Percentiles rank a stretch among this genome's conserved stretches.
These are phyloP conservation scores for Syngnathus typhle DNA, from an alignment of 2,113 vertebrate species.

Conservation along the genomic window DNA sequence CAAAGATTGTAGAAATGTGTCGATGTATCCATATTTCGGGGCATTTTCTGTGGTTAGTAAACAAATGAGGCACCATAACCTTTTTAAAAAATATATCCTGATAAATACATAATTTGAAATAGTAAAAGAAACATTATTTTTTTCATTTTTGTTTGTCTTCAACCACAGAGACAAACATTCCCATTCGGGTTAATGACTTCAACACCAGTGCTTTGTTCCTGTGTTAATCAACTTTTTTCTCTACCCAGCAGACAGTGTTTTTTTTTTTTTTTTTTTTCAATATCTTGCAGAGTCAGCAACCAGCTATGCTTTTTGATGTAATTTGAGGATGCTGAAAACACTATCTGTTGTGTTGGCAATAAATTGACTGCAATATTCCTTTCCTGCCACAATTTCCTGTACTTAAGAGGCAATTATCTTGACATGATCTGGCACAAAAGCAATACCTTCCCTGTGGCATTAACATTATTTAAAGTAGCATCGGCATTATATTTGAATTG, in stretches of 20 bases:
- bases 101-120: slow-evolving; percentile 7
- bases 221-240: neutral
- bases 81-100: neutral
- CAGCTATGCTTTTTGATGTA: slow-evolving; percentile 10
- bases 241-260: neutral
- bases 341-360: slow-evolving; percentile 15
- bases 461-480: slow-evolving; percentile 2
- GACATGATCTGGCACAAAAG: neutral
- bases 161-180: neutral
- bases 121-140: slow-evolving; percentile 7
- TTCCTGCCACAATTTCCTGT: slow-evolving; percentile 8
- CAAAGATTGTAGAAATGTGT: neutral
- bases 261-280: slow-evolving; percentile 11
- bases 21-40: neutral
- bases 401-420: slow-evolving; percentile 14
- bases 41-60: slow-evolving; percentile 17
- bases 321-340: slow-evolving; percentile 15
- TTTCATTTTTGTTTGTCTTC: slow-evolving; percentile 31
- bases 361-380: slow-evolving; percentile 13
- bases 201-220: slow-evolving; percentile 3
- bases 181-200: neutral
- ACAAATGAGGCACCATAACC: slow-evolving; percentile 3
- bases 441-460: slow-evolving; percentile 12
- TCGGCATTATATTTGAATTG: neutral
- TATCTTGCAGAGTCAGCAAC: slow-evolving; percentile 2